A percentile compares a stretch with the other conserved stretches of the same genome.
phyloP scores from a whole-genome alignment of 1,140 invertebrate genomes.

The Tetramorium simillimum region DNA sequence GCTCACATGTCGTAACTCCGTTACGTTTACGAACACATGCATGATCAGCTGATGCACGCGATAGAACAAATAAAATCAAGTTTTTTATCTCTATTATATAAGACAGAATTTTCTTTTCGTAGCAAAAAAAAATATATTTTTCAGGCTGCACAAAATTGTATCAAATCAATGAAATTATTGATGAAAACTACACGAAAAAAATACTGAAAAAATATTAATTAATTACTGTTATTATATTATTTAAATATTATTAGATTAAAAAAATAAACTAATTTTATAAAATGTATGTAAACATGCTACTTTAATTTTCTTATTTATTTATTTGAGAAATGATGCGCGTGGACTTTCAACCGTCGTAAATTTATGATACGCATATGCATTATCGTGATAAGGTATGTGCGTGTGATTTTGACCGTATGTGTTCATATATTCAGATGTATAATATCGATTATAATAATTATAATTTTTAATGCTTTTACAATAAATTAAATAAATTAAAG shows the following conservation, averaged over 20 bases:
- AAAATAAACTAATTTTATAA: neutral
- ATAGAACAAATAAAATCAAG: neutral
- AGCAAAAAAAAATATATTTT: neutral
- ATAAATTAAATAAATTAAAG: neutral
- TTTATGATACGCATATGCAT: conserved; percentile 8
- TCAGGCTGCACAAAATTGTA: neutral
- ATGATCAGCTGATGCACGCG: conserved; percentile 52
- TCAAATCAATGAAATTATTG: neutral
- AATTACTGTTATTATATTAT: neutral
- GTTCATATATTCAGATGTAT: neutral
- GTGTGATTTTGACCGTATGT: neutral
- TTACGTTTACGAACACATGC: neutral
- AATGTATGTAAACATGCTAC: neutral
- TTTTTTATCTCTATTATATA: neutral
- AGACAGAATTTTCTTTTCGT: neutral
- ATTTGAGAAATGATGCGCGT: neutral
- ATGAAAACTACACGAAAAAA: neutral
- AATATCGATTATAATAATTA: neutral
- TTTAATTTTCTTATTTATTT: neutral
- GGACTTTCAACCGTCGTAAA: neutral
- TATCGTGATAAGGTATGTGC: conserved; percentile 6
- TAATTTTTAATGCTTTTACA: neutral
- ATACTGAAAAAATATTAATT: neutral
- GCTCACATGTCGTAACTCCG: neutral
- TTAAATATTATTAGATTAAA: neutral